A percentile compares a stretch with the other conserved stretches of the same genome.
phyloP scores from a whole-genome alignment of 2,113 vertebrate species.

The Rhea americana region DNA sequence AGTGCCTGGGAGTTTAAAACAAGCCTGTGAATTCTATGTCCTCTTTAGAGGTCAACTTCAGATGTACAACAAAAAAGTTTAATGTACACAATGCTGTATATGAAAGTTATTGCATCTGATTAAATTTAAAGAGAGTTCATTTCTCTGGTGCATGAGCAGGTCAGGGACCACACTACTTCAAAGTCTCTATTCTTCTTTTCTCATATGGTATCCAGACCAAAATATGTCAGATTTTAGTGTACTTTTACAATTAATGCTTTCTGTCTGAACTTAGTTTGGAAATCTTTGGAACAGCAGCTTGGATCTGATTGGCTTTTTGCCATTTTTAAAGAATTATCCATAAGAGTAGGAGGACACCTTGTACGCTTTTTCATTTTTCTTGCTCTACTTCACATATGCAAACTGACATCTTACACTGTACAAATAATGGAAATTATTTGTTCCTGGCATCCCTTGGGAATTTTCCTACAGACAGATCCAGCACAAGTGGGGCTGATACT shows the following conservation, averaged over 20 bases:
- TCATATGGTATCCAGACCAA: background rate
- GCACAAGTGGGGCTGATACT: background rate
- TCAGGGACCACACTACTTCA: conserved; percentile 13
- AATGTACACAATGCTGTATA: background rate
- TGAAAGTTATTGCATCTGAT: background rate
- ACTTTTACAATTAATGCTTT: background rate
- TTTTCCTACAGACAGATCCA: background rate
- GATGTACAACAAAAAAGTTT: background rate
- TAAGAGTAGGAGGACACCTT: background rate
- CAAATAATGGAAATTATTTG: background rate
- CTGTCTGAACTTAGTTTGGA: background rate
- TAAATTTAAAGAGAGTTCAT: background rate
- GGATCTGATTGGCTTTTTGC: background rate
- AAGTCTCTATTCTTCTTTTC: background rate
- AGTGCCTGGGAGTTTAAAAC: background rate
- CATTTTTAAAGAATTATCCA: conserved; percentile 3
- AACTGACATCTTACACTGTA: background rate
- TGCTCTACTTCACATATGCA: background rate
- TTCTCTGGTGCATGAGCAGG: accelerated
- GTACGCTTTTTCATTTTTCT: background rate
- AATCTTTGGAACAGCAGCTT: background rate
- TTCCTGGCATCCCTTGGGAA: background rate
- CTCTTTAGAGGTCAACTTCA: background rate
- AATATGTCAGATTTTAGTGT: background rate
- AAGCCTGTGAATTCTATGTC: background rate